These are phyloP conservation scores for Ariolimax columbianus DNA, from an alignment of 2,888 invertebrate genomes.

Conservation along the genomic window DNA sequence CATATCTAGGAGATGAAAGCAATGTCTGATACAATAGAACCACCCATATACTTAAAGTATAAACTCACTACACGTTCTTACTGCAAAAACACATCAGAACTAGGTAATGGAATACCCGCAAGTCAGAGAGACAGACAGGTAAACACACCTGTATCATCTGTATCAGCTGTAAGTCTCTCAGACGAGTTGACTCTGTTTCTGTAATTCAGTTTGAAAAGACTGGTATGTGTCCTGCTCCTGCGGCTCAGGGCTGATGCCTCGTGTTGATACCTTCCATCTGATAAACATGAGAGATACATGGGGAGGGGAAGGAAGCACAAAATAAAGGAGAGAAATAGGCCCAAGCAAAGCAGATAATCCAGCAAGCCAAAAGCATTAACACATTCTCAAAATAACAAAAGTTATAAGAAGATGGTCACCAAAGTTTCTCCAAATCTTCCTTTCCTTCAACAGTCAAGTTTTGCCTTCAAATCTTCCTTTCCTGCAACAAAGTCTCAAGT, in stretches of 20 bases:
- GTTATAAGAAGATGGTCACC: too few relatives aligned
- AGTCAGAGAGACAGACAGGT: background rate
- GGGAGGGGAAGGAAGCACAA: background rate
- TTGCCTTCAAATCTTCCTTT: too few relatives aligned
- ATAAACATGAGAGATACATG: background rate
- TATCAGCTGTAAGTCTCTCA: conserved; percentile 48
- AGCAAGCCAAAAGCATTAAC: background rate
- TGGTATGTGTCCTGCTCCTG: conserved; percentile 62
- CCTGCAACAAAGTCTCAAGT: too few relatives aligned
- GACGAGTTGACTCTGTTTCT: conserved; percentile 52
- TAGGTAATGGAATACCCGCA: too few relatives aligned
- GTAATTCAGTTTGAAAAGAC: conserved; percentile 38
- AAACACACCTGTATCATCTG: conserved; percentile 52
- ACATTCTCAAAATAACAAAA: too few relatives aligned
- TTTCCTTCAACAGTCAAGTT: too few relatives aligned
- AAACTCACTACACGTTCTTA: too few relatives aligned
- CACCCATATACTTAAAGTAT: too few relatives aligned
- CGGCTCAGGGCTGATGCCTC: conserved; percentile 73
- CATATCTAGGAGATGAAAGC: too few relatives aligned
- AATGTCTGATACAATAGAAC: too few relatives aligned
- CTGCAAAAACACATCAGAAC: too few relatives aligned
- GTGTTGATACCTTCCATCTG: conserved; percentile 72
- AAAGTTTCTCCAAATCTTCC: too few relatives aligned
- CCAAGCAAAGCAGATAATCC: background rate
- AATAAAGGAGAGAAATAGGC: background rate